Base-by-base conservation (phyloP, 2,888 invertebrate genomes). In the Andrena bucephala region DNA sequence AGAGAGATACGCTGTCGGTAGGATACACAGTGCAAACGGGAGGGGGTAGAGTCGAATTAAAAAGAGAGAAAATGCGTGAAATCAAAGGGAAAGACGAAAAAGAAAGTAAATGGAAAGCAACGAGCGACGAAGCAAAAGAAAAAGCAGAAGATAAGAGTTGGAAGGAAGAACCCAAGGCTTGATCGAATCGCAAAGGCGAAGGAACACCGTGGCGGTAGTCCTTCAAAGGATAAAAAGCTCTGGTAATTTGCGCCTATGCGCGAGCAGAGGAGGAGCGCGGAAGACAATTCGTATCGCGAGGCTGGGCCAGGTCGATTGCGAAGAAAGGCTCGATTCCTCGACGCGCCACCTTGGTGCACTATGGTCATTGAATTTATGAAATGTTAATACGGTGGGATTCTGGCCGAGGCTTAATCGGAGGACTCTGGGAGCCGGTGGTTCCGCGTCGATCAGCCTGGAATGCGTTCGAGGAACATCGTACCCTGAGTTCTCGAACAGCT, bases 161-260 rank as follows among this genome's bases (percentile, higher is more conserved):
- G 60, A 79, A 83, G 82, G 75, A 76, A 72, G 84, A 72, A 76
- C 72, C 75, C 16, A 5, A 68, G 69, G 84, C 77, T 86, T 89
- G 91, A 92, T 91, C 91, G 89, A 89, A 91, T 91, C 87, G 86
- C 75, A 87, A 86, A 85, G 84, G 84, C 83, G 83, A 77, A 85
- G 82, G 89, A 85, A 88, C 86, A 85, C 76, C 81, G 63, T 63
- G 75, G n/a, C 81, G 65, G 65, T 31, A 29, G 75, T 80, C 77
- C 75, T 82, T 87, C 87, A 88, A 87, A 85, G 89, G 85, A 87
- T 86, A 86, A 87, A 86, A 89, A 78, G 86, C 84, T 85, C 63
- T 63, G 77, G 85, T 90, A 89, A 91, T 91, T 89, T 89, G 72
- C 82, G 67, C 83, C 67, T 79, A 67, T 27, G 59, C 69, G 68